Evolutionary conservation across 1,140 invertebrate genomes (phyloP).

Genomic region (Liolophura sinensis): DNA sequence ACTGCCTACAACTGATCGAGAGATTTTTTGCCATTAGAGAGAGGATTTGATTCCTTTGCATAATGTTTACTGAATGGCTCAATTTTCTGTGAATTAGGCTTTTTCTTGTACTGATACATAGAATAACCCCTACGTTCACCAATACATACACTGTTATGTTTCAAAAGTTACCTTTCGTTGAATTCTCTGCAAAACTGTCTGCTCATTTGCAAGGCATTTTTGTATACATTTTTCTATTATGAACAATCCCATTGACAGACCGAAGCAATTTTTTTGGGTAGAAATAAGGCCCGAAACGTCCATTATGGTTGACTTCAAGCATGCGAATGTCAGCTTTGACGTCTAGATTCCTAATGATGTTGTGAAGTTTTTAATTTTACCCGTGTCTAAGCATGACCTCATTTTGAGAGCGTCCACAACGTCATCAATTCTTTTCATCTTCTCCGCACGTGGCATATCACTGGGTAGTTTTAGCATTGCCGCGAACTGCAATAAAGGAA

Average conservation of each 20-base stretch:
- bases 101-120: neutral
- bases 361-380: slow-evolving; percentile 59
- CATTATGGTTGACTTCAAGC: neutral
- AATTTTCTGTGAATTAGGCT: neutral
- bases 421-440: slow-evolving; percentile 78
- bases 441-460: slow-evolving; percentile 72
- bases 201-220: no score
- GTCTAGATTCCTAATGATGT: neutral
- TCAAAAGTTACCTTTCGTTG: no score
- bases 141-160: no score
- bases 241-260: neutral
- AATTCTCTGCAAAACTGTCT: no score
- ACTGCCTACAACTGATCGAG: slow-evolving; percentile 73
- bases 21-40: neutral
- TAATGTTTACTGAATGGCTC: neutral
- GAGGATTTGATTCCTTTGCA: neutral
- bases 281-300: neutral
- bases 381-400: slow-evolving; percentile 76
- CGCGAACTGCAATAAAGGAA: slow-evolving; percentile 64
- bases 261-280: no score
- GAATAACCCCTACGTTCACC: no score
- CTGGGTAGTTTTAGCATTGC: slow-evolving; percentile 76
- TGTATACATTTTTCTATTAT: neutral
- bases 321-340: no score
- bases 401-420: slow-evolving; percentile 80